A percentile compares a stretch with the other conserved stretches of the same genome.
Conservation (phyloP, 2,797 vertebrate species). For the Lithobates sylvaticus region DNA sequence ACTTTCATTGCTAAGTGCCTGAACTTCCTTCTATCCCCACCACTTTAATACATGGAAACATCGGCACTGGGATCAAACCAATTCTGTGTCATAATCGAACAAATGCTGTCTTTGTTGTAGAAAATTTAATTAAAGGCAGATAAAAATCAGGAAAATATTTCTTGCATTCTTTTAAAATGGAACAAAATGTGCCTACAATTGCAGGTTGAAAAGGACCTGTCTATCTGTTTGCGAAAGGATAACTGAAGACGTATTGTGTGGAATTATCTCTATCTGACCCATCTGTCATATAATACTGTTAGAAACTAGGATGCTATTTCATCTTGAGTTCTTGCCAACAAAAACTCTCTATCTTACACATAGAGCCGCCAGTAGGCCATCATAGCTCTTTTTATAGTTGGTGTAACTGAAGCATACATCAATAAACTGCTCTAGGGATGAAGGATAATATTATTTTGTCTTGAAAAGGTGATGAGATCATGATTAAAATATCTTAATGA, state of each 20-base stretch:
- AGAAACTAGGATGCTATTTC: conserved; percentile 69
- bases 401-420: conserved; percentile 59
- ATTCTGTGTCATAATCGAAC: conserved; percentile 61
- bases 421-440: conserved; percentile 51
- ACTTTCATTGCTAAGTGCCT: conserved; percentile 59
- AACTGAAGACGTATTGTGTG: conserved; percentile 82
- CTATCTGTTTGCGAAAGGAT: conserved; percentile 79
- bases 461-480: conserved; percentile 60
- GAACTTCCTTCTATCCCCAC: conserved; percentile 56
- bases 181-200: conserved; percentile 77
- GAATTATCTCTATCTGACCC: conserved; percentile 83
- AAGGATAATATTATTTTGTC: conserved; percentile 61
- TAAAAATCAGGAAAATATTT: conserved; percentile 77
- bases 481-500: conserved; percentile 64
- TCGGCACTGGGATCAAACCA: conserved; percentile 55
- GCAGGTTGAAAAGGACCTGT: conserved; percentile 70
- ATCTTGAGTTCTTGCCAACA: conserved; percentile 68
- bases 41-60: conserved; percentile 54
- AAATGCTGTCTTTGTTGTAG: conserved; percentile 75
- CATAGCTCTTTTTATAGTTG: conserved; percentile 61
- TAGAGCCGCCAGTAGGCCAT: conserved; percentile 60
- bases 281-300: conserved; percentile 77
- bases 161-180: conserved; percentile 75
- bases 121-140: conserved; percentile 83
- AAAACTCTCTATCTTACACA: conserved; percentile 58